Evolutionary conservation across 2,888 invertebrate species (phyloP).

Genomic region (Polyommatus iphigenia): DNA sequence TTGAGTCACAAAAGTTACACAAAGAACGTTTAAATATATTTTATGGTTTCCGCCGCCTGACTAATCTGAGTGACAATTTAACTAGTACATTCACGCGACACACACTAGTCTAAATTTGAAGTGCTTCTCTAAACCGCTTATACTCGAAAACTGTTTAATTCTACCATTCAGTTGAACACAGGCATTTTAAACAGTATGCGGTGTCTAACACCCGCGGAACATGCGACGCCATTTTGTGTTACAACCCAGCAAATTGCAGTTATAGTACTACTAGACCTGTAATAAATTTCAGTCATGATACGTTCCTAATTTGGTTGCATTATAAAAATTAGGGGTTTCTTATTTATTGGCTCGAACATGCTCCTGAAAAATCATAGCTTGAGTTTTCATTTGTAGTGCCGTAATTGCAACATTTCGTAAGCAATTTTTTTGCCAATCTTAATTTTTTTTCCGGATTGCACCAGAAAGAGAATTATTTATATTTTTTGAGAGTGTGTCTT

Average conservation of each 20-base stretch:
- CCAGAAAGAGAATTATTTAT: too few species aligned
- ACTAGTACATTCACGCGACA: conserved; percentile 24
- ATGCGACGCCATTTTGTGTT: conserved; percentile 37
- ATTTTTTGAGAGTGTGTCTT: too few species aligned
- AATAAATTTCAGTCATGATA: conserved; percentile 33
- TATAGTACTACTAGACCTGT: conserved; percentile 31
- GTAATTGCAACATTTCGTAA: not conserved
- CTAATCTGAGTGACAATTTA: conserved; percentile 13
- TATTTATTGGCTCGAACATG: conserved; percentile 17
- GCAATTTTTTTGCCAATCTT: not conserved
- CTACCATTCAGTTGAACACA: conserved; percentile 34
- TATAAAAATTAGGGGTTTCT: conserved; percentile 5
- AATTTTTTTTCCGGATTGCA: not conserved
- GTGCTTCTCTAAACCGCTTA: conserved; percentile 29
- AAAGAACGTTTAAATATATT: conserved; percentile 10
- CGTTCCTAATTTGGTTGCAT: conserved; percentile 16
- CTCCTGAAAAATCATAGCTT: not conserved
- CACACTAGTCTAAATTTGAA: conserved; percentile 28
- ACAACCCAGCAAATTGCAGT: conserved; percentile 36
- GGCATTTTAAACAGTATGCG: conserved; percentile 38
- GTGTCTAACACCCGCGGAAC: conserved; percentile 35
- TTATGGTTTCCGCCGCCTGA: not conserved
- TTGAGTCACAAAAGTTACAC: not conserved
- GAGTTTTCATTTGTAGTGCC: not conserved
- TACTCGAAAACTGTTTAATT: conserved; percentile 32